These are phyloP conservation scores for Globia sparganii DNA, from an alignment of 2,888 invertebrate genomes.

Conservation along the genomic window DNA sequence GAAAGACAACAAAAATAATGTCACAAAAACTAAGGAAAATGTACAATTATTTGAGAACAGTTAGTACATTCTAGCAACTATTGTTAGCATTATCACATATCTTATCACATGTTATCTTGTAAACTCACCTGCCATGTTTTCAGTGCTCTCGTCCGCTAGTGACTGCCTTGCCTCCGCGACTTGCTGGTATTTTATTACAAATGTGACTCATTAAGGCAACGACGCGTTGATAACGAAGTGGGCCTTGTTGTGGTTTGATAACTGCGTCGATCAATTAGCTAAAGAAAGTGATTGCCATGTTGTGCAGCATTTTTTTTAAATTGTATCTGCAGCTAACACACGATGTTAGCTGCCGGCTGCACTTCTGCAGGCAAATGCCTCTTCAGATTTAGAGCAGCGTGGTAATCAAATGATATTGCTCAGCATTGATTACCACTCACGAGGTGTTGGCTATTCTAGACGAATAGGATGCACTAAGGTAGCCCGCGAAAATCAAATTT, in stretches of 20 bases:
- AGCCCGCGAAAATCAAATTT: too few species aligned
- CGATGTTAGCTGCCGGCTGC: background rate
- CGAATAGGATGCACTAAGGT: too few species aligned
- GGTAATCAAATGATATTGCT: too few species aligned
- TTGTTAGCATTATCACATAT: constrained; percentile 55
- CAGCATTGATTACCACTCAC: background rate
- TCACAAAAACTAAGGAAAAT: constrained; percentile 32
- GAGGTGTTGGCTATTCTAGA: background rate
- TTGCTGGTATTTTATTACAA: constrained; percentile 68
- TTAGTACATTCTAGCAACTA: constrained; percentile 57
- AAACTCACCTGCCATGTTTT: constrained; percentile 76
- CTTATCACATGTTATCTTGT: constrained; percentile 63
- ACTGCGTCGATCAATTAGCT: constrained; percentile 38
- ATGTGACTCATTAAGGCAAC: constrained; percentile 65
- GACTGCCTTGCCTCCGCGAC: constrained; percentile 47
- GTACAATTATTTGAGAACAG: constrained; percentile 35
- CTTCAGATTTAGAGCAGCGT: too few species aligned
- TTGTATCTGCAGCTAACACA: too few species aligned
- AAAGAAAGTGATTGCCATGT: constrained; percentile 34
- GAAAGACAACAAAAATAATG: constrained; percentile 31
- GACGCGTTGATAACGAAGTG: constrained; percentile 49
- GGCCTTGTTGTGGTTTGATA: constrained; percentile 47
- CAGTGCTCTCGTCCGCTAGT: constrained; percentile 64
- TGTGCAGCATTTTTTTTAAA: background rate
- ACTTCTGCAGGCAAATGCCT: background rate